Base-by-base conservation (phyloP, 2,888 invertebrate genomes). In the Pyrrhia umbra region DNA sequence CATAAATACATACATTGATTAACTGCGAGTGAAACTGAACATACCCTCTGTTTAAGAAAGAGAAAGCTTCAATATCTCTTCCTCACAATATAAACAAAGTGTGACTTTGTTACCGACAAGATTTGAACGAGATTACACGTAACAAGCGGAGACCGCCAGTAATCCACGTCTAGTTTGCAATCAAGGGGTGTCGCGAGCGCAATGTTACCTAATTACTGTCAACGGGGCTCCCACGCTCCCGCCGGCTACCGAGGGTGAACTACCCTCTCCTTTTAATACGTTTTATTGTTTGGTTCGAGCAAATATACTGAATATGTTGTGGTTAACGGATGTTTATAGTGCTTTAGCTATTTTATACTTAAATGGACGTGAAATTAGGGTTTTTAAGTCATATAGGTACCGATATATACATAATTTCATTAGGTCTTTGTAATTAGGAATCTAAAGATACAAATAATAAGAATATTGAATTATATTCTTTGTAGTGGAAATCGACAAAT, bases 171-270 rank as follows among this genome's bases (percentile, higher is more conserved):
- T 68, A 52, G 75, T 68, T 67, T 57, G 51, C 64, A 78, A 78
- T 67, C 72, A 66, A 75, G 76, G 80, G 79, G 71, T 80, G 78
- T 81, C 76, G 78, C 72, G 66, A 79, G 68, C 73, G 80, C 85
- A 85, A 77, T 76, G 88, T 82, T 85, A 85, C 84, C 88, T 92
- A 93, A 93, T 93, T 91, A 88, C 87, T 74, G 85, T 85, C 87
- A 87, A 84, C 82, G 76, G 74, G 74, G 82, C 89, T 92, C 92
- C 91, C 92, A 91, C 92, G 92, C 85, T 88, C 79, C 49, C 40
- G 50, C 25, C 63, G 51, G 54, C 77, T 73, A 59, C 47, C 13
- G 57, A 47, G 59, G 55, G 76, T 61, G 62, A 47, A 65, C 60
- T 64, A 77, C 85, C 83, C 85, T 81, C 77, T 76, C 71, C 59